Evolutionary conservation across 2,888 invertebrate genomes (phyloP).

Genomic region (Nomada ferruginata): DNA sequence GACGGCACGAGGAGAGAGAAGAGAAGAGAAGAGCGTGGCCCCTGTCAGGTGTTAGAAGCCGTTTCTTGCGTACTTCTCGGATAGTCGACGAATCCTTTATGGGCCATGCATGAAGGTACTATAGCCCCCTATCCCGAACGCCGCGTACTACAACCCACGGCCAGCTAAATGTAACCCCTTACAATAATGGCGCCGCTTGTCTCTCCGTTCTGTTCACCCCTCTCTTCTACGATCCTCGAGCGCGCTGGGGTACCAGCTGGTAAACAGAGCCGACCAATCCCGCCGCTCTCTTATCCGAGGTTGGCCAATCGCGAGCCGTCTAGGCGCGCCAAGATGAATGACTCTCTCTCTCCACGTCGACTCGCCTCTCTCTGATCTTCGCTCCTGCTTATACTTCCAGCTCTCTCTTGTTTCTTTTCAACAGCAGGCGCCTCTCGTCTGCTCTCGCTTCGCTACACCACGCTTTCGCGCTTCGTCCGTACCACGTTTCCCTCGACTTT

Average conservation of each 20-base stretch:
- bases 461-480: conserved; percentile 49
- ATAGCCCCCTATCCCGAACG: conserved; percentile 92
- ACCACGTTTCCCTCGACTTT: conserved; percentile 44
- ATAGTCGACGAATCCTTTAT: conserved; percentile 93
- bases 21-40: conserved; percentile 78
- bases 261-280: conserved; percentile 83
- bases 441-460: conserved; percentile 49
- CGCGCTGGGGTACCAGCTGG: conserved; percentile 85
- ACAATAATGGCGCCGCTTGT: conserved; percentile 85
- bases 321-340: conserved; percentile 84
- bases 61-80: conserved; percentile 87
- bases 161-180: conserved; percentile 85
- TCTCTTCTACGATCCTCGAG: conserved; percentile 60
- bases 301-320: conserved; percentile 80
- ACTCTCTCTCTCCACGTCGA: conserved; percentile 74
- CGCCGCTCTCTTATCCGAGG: conserved; percentile 78
- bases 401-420: conserved; percentile 63
- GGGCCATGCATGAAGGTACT: conserved; percentile 94
- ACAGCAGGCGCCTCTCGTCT: conserved; percentile 57
- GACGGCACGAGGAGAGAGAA: conserved; percentile 72
- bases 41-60: conserved; percentile 84
- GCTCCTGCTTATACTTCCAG: conserved; percentile 60
- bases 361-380: conserved; percentile 82
- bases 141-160: conserved; percentile 86
- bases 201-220: conserved; percentile 84